phyloP scores from a whole-genome alignment of 2,888 invertebrate genomes.

The Chloromyia formosa region DNA sequence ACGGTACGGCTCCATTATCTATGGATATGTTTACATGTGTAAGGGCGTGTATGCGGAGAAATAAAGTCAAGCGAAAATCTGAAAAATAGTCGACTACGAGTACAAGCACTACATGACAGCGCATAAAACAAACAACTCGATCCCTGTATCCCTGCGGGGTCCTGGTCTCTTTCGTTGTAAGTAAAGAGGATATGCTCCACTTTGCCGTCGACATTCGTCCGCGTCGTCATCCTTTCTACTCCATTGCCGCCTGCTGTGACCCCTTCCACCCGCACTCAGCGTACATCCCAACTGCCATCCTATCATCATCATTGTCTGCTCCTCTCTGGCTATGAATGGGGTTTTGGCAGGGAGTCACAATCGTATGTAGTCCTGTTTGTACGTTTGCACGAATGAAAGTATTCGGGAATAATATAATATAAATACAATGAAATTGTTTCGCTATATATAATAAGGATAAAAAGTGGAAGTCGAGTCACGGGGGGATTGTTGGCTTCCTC shows the following conservation, averaged over 20 bases:
- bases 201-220: conserved; percentile 15
- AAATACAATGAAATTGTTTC: conserved; percentile 44
- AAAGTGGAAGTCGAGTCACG: conserved; percentile 29
- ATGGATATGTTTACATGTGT: conserved; percentile 43
- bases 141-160: conserved; percentile 29
- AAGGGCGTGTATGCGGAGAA: conserved; percentile 43
- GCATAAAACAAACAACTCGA: conserved; percentile 41
- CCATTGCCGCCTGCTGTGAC: neutral
- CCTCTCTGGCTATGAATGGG: neutral
- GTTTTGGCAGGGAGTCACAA: neutral
- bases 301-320: conserved; percentile 10
- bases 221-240: conserved; percentile 19
- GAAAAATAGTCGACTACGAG: conserved; percentile 44
- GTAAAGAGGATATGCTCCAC: conserved; percentile 24
- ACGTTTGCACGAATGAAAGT: conserved; percentile 28
- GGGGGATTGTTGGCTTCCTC: neutral
- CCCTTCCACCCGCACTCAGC: neutral
- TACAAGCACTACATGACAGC: conserved; percentile 44
- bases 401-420: conserved; percentile 40
- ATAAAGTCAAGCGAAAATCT: conserved; percentile 44
- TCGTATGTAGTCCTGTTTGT: neutral
- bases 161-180: conserved; percentile 20
- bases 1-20: conserved; percentile 40
- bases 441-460: conserved; percentile 41
- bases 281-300: neutral